These are phyloP conservation scores for Mastomys natalensis DNA, from an alignment of 2,113 vertebrate species.

Conservation along the genomic window DNA sequence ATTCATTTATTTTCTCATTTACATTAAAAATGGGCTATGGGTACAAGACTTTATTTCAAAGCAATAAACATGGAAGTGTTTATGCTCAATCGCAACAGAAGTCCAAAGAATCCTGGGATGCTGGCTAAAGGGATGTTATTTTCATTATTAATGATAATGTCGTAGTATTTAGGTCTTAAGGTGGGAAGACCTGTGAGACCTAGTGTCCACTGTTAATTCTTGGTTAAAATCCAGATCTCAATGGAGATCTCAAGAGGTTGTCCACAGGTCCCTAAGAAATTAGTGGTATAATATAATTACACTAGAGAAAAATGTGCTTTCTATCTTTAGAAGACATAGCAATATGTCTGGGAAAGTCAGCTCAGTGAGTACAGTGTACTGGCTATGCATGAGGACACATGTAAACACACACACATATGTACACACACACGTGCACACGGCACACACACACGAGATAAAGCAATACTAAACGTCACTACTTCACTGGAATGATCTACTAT, in stretches of 20 bases:
- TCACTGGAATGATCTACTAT: background rate
- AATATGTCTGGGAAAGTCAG: no score
- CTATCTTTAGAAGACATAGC: background rate
- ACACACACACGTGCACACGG: no score
- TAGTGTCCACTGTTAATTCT: background rate
- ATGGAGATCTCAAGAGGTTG: background rate
- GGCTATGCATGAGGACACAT: no score
- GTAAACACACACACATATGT: background rate
- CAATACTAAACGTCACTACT: background rate
- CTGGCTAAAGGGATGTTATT: background rate
- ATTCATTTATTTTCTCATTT: constrained; percentile 10
- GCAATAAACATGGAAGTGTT: background rate
- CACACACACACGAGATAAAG: background rate
- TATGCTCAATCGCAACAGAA: background rate
- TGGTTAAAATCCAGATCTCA: background rate
- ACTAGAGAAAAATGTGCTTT: background rate
- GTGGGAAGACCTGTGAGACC: background rate
- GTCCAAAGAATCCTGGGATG: background rate
- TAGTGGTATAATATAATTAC: background rate
- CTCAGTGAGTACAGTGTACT: background rate
- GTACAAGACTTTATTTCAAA: background rate
- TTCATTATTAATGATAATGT: background rate
- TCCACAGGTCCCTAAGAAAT: background rate
- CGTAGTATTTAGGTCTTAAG: background rate
- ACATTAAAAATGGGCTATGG: background rate